A percentile compares a stretch with the other conserved stretches of the same genome.
Conservation (phyloP, 2,113 vertebrate genomes). For the Varanus salvator region DNA sequence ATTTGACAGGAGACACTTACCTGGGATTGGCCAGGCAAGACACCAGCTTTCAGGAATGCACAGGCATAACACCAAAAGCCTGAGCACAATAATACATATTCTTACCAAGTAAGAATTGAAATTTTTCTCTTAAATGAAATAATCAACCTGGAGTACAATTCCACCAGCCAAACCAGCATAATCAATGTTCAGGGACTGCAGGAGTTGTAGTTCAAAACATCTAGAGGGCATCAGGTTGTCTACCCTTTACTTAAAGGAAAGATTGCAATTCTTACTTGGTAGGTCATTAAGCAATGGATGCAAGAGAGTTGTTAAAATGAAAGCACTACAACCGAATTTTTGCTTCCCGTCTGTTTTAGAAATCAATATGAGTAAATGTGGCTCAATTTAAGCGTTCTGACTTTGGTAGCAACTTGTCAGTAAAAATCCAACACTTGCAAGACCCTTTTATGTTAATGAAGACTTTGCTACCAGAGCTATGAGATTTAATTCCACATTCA, state of each 20-base stretch:
- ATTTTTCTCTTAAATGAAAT: too few relatives aligned
- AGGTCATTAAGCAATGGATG: conserved; percentile 31
- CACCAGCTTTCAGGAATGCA: too few relatives aligned
- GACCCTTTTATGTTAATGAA: conserved; percentile 67
- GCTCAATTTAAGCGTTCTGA: conserved; percentile 61
- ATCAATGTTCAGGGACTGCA: too few relatives aligned
- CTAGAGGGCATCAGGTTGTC: too few relatives aligned
- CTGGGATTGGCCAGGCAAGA: too few relatives aligned
- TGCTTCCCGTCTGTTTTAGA: conserved; percentile 39
- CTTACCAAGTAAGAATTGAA: too few relatives aligned
- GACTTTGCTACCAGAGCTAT: conserved; percentile 48
- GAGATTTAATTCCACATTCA: conserved; percentile 72
- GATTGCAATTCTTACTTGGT: conserved; percentile 58
- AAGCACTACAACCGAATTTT: conserved; percentile 38
- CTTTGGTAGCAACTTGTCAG: conserved; percentile 59
- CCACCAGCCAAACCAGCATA: too few relatives aligned
- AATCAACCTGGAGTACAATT: too few relatives aligned
- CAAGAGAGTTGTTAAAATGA: conserved; percentile 27
- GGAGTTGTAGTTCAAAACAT: background rate
- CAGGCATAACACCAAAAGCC: too few relatives aligned
- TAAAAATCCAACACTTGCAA: conserved; percentile 41
- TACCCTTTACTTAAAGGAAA: background rate
- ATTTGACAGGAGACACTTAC: too few relatives aligned
- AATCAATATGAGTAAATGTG: conserved; percentile 50
- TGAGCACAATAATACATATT: too few relatives aligned